Evolutionary conservation across 2,113 vertebrate species (phyloP).

Genomic region (Callorhinus ursinus): DNA sequence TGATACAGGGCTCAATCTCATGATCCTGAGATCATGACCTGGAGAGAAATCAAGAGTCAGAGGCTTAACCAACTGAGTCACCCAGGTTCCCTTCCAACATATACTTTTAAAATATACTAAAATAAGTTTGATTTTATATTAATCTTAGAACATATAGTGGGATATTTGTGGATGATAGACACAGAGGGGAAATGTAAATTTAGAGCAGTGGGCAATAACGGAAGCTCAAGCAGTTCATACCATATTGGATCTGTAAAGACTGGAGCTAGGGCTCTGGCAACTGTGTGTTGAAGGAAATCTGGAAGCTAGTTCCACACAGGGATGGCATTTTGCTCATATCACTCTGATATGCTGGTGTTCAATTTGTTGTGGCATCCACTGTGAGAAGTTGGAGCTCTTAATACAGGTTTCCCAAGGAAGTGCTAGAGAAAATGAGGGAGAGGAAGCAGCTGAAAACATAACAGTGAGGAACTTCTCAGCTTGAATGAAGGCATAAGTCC

Average conservation of each 20-base stretch:
- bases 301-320: background rate
- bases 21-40: background rate
- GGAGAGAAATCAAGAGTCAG: background rate
- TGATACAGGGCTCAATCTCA: background rate
- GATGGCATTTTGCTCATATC: background rate
- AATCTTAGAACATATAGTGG: background rate
- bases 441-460: background rate
- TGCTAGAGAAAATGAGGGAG: background rate
- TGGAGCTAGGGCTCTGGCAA: background rate
- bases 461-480: background rate
- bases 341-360: background rate
- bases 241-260: background rate
- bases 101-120: background rate
- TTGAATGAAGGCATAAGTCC: background rate
- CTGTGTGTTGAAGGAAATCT: background rate
- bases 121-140: background rate
- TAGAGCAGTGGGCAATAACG: background rate
- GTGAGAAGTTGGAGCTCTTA: background rate
- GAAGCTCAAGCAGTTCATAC: background rate
- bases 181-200: background rate
- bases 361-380: background rate
- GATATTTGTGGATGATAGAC: background rate
- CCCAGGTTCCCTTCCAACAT: background rate
- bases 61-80: background rate
- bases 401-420: background rate